Base-by-base conservation (phyloP, 2,888 invertebrate species). In the Chelonus formosanus region DNA sequence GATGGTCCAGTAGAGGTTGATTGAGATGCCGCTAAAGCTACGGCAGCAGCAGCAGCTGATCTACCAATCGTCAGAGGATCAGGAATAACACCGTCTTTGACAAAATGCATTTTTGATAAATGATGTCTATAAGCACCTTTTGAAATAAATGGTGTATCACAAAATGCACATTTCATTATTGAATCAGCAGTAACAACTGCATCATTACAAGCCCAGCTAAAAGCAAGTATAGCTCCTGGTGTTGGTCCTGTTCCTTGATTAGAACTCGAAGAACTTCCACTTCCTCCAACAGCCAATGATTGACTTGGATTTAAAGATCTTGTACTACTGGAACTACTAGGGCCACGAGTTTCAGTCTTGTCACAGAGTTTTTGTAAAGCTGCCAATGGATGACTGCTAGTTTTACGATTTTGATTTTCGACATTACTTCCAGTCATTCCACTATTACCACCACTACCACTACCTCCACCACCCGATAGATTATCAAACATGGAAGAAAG, bases 51-150 rank as follows among this genome's bases (percentile, higher is more conserved):
- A 76, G 90, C 85, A 8, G 88, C 86, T 3, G 82, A 79, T 56
- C 84, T 77, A 2, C 80, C 79, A 53, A 82, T 79, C 4, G 80
- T 81, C 63, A 92, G 87, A 1, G 92, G 90, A 80, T 94, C 93
- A 3, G 93, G 92, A 76, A 92, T 88, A 40, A 91, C 91, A n/a
- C 94, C 93, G 79, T 96, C 96, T 83, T 96, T 96, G 67, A 96
- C 94, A 82, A 96, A 96, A 84, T 96, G 96, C 91, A 95, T 95
- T 85, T 96, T 96, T 56, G 95, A 96, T 76, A 97, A 86, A 80
- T 98, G 98, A 85, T 97, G 97, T 78, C 98, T 90, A 85, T 97
- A 97, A 7, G 97, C 97, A 63, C 97, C 97, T 85, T 97, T 97
- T 48, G 97, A 97, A 74, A 96, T 95, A 84, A 97, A 97, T 35